phyloP scores from a whole-genome alignment of 2,113 vertebrate species.

The Lophura nycthemera region DNA sequence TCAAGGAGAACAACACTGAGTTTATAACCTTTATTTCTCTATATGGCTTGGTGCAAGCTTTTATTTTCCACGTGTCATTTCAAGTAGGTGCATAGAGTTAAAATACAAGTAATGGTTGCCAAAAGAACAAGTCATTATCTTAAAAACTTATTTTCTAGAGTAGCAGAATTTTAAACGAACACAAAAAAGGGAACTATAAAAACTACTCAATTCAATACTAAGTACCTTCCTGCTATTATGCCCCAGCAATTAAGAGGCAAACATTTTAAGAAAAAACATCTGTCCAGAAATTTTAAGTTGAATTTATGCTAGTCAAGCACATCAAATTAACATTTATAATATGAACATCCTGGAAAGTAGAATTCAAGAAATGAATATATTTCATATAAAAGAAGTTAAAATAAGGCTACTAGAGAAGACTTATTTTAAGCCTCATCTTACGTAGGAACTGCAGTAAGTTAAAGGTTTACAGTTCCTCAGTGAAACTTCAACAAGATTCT shows the following conservation, averaged over 20 bases:
- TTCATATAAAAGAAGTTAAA: too few species aligned
- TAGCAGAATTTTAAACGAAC: neutral
- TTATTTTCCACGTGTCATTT: neutral
- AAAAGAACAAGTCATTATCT: neutral
- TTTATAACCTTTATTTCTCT: neutral
- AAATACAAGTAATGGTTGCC: neutral
- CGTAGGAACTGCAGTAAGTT: neutral
- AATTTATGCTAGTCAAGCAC: neutral
- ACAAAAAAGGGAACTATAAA: fast-evolving
- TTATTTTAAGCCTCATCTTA: neutral
- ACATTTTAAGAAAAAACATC: neutral
- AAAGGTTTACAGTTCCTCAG: neutral
- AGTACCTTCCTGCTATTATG: neutral
- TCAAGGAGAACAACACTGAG: neutral
- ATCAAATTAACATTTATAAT: neutral
- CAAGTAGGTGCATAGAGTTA: neutral
- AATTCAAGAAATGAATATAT: neutral
- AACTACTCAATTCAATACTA: neutral
- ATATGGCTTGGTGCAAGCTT: neutral
- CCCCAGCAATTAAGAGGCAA: neutral
- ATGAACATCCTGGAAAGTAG: neutral
- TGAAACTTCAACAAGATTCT: neutral
- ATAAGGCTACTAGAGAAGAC: neutral
- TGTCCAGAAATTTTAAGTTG: neutral
- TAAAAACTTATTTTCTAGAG: neutral